phyloP scores from a whole-genome alignment of 2,888 invertebrate species.

The Yponomeuta evonymella region DNA sequence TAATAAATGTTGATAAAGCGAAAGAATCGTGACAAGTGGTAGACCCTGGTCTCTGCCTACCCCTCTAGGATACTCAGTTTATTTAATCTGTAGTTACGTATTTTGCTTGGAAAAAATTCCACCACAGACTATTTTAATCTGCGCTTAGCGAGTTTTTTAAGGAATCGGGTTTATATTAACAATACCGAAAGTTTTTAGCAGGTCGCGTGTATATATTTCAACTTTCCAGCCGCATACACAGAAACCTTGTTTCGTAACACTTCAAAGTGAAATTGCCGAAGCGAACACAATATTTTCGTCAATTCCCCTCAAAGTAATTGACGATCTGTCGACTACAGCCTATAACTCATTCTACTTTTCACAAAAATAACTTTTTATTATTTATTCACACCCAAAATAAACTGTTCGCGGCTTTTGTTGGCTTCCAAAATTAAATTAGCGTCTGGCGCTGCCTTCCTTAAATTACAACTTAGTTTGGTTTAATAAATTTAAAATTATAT shows the following conservation, averaged over 20 bases:
- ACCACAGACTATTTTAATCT: too few relatives aligned
- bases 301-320: conserved; percentile 33
- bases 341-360: conserved; percentile 38
- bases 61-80: too few relatives aligned
- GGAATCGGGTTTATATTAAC: too few relatives aligned
- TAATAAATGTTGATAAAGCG: too few relatives aligned
- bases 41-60: too few relatives aligned
- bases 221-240: neutral
- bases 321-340: conserved; percentile 33
- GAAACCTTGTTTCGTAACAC: neutral
- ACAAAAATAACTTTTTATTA: conserved; percentile 34
- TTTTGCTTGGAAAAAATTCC: too few relatives aligned
- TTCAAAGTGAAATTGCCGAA: conserved; percentile 12
- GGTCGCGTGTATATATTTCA: neutral
- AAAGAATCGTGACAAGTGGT: too few relatives aligned
- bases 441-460: neutral
- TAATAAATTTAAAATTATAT: neutral
- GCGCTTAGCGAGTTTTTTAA: too few relatives aligned
- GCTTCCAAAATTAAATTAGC: conserved; percentile 23
- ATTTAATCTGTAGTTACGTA: too few relatives aligned
- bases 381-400: conserved; percentile 33
- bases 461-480: neutral
- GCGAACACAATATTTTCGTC: conserved; percentile 29
- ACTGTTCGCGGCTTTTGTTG: conserved; percentile 28
- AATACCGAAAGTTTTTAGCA: too few relatives aligned